These are phyloP conservation scores for Typhlichthys subterraneus DNA, from an alignment of 2,797 vertebrate genomes.

Conservation along the genomic window DNA sequence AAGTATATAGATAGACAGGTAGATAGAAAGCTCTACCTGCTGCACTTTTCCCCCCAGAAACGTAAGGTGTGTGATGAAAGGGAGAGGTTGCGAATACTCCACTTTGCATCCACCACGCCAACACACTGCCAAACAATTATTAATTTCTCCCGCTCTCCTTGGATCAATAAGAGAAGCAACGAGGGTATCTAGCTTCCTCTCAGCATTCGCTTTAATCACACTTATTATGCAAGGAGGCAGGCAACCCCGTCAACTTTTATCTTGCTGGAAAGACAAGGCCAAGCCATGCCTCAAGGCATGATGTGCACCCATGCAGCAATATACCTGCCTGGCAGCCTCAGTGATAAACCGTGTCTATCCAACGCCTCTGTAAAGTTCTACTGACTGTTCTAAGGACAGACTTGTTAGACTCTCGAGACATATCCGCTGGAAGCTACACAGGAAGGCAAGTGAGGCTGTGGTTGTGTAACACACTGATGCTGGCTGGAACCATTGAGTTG, in stretches of 20 bases:
- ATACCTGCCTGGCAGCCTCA: constrained; percentile 39
- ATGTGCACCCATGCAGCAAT: constrained; percentile 31
- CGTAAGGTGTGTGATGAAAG: constrained; percentile 31
- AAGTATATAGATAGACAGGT: constrained; percentile 23
- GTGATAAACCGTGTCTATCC: constrained; percentile 48
- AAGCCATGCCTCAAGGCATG: constrained; percentile 58
- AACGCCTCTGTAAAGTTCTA: constrained; percentile 38
- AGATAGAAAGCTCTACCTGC: constrained; percentile 9
- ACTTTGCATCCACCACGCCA: constrained; percentile 40
- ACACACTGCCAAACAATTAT: constrained; percentile 34
- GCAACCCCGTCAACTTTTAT: constrained; percentile 62
- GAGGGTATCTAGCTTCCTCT: constrained; percentile 46
- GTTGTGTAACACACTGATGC: constrained; percentile 9
- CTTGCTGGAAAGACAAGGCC: constrained; percentile 58
- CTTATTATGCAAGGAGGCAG: constrained; percentile 59
- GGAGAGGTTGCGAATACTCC: constrained; percentile 51
- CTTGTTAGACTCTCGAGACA: constrained; percentile 33
- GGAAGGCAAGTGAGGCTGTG: constrained; percentile 1
- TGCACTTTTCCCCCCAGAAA: constrained; percentile 16
- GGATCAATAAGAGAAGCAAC: constrained; percentile 64
- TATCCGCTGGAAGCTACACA: constrained; percentile 29
- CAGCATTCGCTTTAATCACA: constrained; percentile 59
- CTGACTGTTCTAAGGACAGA: constrained; percentile 27
- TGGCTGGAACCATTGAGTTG: constrained; percentile 10
- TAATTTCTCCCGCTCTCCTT: constrained; percentile 52